phyloP scores from a whole-genome alignment of 2,113 vertebrate genomes.

The Crotalus horridus region DNA sequence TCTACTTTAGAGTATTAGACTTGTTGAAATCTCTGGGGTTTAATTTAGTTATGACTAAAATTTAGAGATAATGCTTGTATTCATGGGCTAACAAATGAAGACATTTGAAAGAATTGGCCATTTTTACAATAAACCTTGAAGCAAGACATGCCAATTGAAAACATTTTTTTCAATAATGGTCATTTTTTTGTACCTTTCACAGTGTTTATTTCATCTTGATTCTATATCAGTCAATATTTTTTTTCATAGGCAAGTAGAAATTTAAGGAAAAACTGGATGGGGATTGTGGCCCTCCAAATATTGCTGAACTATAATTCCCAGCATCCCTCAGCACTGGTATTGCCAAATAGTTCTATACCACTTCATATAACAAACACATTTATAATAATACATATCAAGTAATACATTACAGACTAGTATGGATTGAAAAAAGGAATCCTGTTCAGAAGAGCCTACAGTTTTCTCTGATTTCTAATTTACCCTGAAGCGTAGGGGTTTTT shows the following conservation, averaged over 20 bases:
- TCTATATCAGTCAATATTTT: not conserved
- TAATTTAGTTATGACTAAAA: not conserved
- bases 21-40: not conserved
- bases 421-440: not conserved
- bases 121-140: not conserved
- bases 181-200: not conserved
- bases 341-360: not conserved
- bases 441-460: not conserved
- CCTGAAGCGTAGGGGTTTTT: not conserved
- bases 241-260: not conserved
- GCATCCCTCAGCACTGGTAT: not conserved
- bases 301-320: not conserved
- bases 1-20: not conserved
- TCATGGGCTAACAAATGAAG: not conserved
- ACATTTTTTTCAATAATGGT: not conserved
- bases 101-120: not conserved
- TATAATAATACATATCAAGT: not conserved
- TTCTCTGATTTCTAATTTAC: not conserved
- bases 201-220: not conserved
- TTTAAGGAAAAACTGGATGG: not conserved
- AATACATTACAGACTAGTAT: not conserved
- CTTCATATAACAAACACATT: not conserved
- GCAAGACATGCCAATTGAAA: not conserved
- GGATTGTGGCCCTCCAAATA: not conserved
- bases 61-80: fast-evolving